Base-by-base conservation (phyloP, 2,888 invertebrate species). In the Odontomyia ornata region DNA sequence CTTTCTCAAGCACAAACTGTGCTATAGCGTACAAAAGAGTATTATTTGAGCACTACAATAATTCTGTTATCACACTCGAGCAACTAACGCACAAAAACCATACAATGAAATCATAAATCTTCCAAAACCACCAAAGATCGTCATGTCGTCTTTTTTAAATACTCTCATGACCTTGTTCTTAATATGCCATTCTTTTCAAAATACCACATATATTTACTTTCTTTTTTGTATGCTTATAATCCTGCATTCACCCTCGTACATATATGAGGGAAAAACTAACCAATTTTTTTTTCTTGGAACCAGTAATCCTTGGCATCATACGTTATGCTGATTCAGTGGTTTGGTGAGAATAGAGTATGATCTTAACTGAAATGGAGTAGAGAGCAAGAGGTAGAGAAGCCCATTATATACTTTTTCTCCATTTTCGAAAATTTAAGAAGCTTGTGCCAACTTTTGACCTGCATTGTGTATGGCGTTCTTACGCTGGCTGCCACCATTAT, bases 391-490 rank as follows among this genome's bases (percentile, higher is more conserved):
- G 2, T 9, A 52, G 15, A 52, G 52, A 13, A 52, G 52, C 52
- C 15, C 13, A 52, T n/a, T 52, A 52, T 18, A 15, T 15, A 52
- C 15, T 52, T 13, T 52, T 52, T 52, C 13, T 13, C 18, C 7
- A 3, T 13, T 43, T 13, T 4, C 13, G 52, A 52, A 52, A 52
- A n/a, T 52, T 52, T 52, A 52, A 52, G 52, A 4, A 52, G 18
- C 52, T 13, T 52, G 52, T 52, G 52, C 52, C 52, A 52, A 52
- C 52, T 52, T 52, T 52, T 52, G 52, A 52, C 52, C 52, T 18
- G 3, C 4, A 9, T 36, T 9, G 36, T 36, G 9, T 36, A 9
- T 36, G 36, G 9, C 9, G 3, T 36, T 36, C 36, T 52, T 4
- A 52, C 18, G 18, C 15, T 52, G 18, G 18, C 52, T 13, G 13